Conservation (phyloP, 1,140 invertebrate species). For the Drosophila lini region DNA sequence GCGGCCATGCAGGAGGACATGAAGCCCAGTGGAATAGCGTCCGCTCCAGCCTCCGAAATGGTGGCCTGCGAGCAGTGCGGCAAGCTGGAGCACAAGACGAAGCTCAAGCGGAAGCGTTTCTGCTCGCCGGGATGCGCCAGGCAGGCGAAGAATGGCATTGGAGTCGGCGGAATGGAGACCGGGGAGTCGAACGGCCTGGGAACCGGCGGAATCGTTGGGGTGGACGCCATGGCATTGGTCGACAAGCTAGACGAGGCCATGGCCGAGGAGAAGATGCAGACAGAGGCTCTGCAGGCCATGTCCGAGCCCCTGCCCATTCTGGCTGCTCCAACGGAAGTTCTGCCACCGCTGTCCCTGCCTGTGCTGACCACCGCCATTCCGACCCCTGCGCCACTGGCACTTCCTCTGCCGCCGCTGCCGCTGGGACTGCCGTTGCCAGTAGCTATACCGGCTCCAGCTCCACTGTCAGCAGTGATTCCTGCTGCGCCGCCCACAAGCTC, state of each 20-base stretch:
- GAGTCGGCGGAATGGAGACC: not conserved
- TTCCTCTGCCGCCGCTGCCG: slow-evolving; percentile 3
- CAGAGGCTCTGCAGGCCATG: slow-evolving; percentile 48
- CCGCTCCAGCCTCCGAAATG: slow-evolving; percentile 80
- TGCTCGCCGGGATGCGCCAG: slow-evolving; percentile 86
- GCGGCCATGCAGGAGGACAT: slow-evolving; percentile 78
- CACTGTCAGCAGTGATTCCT: slow-evolving; percentile 13
- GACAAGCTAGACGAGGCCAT: slow-evolving; percentile 70
- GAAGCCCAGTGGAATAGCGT: slow-evolving; percentile 31
- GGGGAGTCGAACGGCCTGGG: slow-evolving; percentile 39
- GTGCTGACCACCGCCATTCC: slow-evolving; percentile 4
- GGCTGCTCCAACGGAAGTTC: slow-evolving; percentile 5
- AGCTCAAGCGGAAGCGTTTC: slow-evolving; percentile 91
- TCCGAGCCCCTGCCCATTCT: slow-evolving; percentile 12
- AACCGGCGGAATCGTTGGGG: slow-evolving; percentile 60
- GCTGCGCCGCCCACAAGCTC: not conserved
- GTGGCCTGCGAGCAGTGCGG: slow-evolving; percentile 92
- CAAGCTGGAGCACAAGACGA: slow-evolving; percentile 89
- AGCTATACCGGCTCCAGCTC: slow-evolving; percentile 1
- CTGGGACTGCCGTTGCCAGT: slow-evolving; percentile 18
- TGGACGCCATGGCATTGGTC: slow-evolving; percentile 61
- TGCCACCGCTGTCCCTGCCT: slow-evolving; percentile 6
- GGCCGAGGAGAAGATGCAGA: slow-evolving; percentile 72
- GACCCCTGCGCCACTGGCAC: not conserved
- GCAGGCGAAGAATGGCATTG: slow-evolving; percentile 57